These are phyloP conservation scores for Trichopoda pennipes DNA, from an alignment of 2,888 invertebrate genomes.

Conservation along the genomic window DNA sequence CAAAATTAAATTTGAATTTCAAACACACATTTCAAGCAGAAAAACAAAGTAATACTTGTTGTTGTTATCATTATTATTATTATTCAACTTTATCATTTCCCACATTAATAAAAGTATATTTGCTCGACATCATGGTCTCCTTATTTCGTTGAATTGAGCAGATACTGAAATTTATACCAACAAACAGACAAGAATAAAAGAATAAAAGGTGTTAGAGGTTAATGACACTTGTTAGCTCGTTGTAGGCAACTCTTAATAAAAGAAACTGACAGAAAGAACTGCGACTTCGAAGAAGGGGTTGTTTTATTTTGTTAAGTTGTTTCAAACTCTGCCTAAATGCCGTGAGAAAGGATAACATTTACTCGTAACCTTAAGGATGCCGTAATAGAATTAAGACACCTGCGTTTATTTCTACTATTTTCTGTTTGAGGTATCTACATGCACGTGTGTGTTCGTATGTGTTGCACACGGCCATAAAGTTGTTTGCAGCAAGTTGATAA, in stretches of 20 bases:
- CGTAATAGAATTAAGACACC: conserved; percentile 40
- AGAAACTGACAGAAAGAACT: not conserved
- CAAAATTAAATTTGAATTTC: conserved; percentile 38
- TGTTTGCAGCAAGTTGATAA: conserved; percentile 35
- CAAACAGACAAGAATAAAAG: conserved; percentile 12
- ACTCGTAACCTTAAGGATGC: conserved; percentile 29
- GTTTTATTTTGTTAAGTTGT: conserved; percentile 1
- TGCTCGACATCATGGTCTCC: conserved; percentile 45
- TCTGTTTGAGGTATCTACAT: not conserved
- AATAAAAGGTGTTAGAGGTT: conserved; percentile 65
- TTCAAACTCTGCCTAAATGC: conserved; percentile 37
- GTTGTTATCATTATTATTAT: conserved; percentile 10
- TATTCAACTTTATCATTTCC: conserved; percentile 38
- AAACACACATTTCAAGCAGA: conserved; percentile 18
- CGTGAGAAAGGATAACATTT: conserved; percentile 66
- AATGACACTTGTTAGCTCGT: conserved; percentile 62
- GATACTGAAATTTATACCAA: conserved; percentile 42
- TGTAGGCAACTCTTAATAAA: not conserved
- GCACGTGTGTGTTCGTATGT: not conserved
- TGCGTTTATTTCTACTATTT: conserved; percentile 17
- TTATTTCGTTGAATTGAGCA: conserved; percentile 28
- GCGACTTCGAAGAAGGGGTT: conserved; percentile 47
- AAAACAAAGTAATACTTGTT: conserved; percentile 1
- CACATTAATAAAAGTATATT: conserved; percentile 28
- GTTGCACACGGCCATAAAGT: conserved; percentile 6